phyloP scores from a whole-genome alignment of 2,888 invertebrate species.

The Philereme vetulata region DNA sequence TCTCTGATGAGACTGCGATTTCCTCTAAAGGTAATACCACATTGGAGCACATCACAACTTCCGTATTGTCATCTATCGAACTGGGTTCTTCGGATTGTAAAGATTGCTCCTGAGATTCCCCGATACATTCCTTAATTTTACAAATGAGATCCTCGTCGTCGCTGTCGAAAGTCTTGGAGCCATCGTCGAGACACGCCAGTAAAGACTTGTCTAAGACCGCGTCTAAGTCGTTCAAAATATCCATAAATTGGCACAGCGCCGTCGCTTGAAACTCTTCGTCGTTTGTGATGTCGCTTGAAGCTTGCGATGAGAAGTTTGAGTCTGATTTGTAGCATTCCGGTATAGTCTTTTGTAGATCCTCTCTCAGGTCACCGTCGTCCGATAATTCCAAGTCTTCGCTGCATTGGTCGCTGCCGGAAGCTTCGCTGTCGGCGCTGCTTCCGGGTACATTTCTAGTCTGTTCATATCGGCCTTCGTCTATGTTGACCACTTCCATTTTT shows the following conservation, averaged over 20 bases:
- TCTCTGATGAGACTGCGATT: slow-evolving; percentile 46
- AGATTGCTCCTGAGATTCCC: slow-evolving; percentile 52
- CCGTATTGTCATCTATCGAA: slow-evolving; percentile 69
- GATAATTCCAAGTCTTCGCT: slow-evolving; percentile 65
- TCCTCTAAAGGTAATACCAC: slow-evolving; percentile 54
- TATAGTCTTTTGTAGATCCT: slow-evolving; percentile 75
- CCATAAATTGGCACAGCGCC: slow-evolving; percentile 79
- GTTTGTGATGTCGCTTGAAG: slow-evolving; percentile 68
- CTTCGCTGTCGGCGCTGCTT: slow-evolving; percentile 68
- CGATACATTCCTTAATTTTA: slow-evolving; percentile 71
- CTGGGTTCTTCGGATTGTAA: slow-evolving; percentile 56
- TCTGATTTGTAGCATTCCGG: slow-evolving; percentile 77
- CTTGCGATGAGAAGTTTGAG: slow-evolving; percentile 73
- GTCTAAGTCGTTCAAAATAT: slow-evolving; percentile 84
- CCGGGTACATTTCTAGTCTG: slow-evolving; percentile 65
- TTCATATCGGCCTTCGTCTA: slow-evolving; percentile 72
- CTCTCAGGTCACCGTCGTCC: slow-evolving; percentile 72
- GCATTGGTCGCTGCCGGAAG: slow-evolving; percentile 58
- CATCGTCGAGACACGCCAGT: slow-evolving; percentile 72
- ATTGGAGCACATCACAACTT: slow-evolving; percentile 62
- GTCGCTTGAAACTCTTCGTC: slow-evolving; percentile 79
- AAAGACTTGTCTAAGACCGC: slow-evolving; percentile 83
- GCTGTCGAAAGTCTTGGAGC: slow-evolving; percentile 64
- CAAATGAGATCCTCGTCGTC: slow-evolving; percentile 78
- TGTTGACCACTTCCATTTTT: slow-evolving; percentile 76